Evolutionary conservation across 2,113 vertebrate genomes (phyloP).

Genomic region (Chionis minor): DNA sequence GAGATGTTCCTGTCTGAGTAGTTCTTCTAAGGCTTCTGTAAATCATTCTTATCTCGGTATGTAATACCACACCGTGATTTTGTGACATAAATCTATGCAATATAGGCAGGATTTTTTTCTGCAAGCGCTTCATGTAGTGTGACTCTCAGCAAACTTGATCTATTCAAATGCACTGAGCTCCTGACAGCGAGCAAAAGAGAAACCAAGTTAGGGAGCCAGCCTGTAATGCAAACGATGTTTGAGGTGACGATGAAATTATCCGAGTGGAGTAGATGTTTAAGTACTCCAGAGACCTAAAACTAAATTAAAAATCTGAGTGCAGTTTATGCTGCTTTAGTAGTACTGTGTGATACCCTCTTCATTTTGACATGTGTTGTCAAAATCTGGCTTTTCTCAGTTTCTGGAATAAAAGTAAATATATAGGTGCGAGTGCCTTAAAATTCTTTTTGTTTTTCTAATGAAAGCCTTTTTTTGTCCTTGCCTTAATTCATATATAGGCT

Average conservation of each 20-base stretch:
- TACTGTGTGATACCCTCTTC: background rate
- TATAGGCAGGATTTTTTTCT: background rate
- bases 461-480: background rate
- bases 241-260: background rate
- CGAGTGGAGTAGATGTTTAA: background rate
- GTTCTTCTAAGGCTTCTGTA: background rate
- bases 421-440: background rate
- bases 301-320: background rate
- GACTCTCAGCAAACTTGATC: background rate
- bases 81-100: background rate
- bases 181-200: background rate
- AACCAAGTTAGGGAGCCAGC: accelerated
- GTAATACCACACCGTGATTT: background rate
- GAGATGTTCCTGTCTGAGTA: background rate
- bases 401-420: background rate
- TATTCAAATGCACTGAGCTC: background rate
- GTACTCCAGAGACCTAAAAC: background rate
- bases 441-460: background rate
- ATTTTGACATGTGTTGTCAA: background rate
- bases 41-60: background rate
- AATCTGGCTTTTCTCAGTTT: background rate
- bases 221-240: background rate
- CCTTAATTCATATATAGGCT: background rate
- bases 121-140: background rate
- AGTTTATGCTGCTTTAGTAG: background rate